Conservation (phyloP, 2,113 vertebrate genomes). For the Pachycephala philippinensis region DNA sequence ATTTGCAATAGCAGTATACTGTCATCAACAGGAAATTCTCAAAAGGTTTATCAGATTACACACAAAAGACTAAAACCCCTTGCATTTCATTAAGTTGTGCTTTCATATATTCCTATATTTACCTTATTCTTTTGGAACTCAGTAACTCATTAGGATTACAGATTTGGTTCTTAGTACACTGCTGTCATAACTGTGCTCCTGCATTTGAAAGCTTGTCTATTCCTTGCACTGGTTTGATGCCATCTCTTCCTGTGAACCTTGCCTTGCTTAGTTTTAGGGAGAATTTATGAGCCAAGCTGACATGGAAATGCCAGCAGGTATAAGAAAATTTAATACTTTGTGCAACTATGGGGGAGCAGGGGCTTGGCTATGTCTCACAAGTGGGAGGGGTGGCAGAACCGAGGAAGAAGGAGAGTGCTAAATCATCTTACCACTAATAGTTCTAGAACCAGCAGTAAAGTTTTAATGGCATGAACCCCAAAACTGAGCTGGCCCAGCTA, state of each 20-base stretch:
- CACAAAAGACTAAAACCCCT: not conserved
- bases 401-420: not conserved
- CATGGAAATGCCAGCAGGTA: not conserved
- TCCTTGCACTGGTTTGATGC: not conserved
- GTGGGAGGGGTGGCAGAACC: not conserved
- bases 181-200: not conserved
- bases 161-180: not conserved
- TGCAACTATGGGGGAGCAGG: not conserved
- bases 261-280: not conserved
- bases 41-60: not conserved
- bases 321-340: not conserved
- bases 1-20: not conserved
- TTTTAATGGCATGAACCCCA: not conserved
- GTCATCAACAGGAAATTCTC: not conserved
- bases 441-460: not conserved
- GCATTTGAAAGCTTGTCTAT: not conserved
- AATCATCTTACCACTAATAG: not conserved
- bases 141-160: not conserved
- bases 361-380: not conserved
- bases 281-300: not conserved
- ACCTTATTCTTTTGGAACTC: not conserved
- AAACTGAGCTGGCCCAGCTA: not conserved
- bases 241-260: not conserved
- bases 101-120: not conserved
- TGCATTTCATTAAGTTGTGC: not conserved